These are phyloP conservation scores for Struthio camelus DNA, from an alignment of 2,113 vertebrate species.

Conservation along the genomic window DNA sequence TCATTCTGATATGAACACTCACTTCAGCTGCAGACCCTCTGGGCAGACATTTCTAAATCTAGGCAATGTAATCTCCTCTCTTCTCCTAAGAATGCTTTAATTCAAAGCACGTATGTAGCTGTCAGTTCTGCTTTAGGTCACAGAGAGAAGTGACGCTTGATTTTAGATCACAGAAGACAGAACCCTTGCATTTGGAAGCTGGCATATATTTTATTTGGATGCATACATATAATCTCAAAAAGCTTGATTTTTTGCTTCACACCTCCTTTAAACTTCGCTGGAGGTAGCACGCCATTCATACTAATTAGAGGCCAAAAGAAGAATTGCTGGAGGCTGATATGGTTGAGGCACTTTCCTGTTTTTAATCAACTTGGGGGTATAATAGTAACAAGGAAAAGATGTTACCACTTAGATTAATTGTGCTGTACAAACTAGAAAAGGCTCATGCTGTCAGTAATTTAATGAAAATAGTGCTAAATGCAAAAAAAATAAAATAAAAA, in stretches of 20 bases:
- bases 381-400: background rate
- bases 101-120: background rate
- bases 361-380: background rate
- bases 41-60: background rate
- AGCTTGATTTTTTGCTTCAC: background rate
- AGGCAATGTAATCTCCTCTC: background rate
- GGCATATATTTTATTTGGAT: background rate
- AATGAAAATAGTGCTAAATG: background rate
- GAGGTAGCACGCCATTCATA: background rate
- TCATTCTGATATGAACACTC: background rate
- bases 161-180: background rate
- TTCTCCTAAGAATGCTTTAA: background rate
- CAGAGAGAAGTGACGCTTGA: background rate
- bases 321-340: background rate
- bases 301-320: background rate
- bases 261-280: background rate
- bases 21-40: slow-evolving; percentile 8
- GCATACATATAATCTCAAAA: background rate
- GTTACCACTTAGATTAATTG: background rate
- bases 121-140: background rate
- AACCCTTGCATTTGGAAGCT: background rate
- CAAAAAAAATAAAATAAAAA: background rate
- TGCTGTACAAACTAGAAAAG: background rate
- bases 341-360: background rate
- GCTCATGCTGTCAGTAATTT: background rate